Evolutionary conservation across 2,797 vertebrate species (phyloP), one percentile per base, ranked within the genome.

Genomic region (Astyanax mexicanus): DNA sequence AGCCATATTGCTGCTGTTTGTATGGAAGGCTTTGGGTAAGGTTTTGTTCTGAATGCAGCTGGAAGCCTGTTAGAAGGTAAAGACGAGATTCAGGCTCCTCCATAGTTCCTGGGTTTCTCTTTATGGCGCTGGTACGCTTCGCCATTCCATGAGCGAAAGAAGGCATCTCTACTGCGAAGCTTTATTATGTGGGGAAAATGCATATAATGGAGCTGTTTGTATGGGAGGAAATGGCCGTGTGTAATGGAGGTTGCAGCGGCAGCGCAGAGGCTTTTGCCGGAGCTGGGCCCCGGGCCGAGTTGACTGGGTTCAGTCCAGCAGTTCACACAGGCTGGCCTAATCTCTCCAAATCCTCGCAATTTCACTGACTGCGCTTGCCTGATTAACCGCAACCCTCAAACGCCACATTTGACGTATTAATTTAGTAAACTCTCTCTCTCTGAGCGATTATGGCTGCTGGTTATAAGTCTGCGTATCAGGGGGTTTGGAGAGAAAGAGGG

Each of bases 321-420:
- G 64, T 89, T 85, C 86, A 87, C 73, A 85, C 84, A 87, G 85
- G 86, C 89, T 87, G 83, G 80, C 85, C 88, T 91, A 92, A 93
- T 92, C 88, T 89, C 87, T 86, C 83, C 85, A 88, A 86, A 90
- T 90, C 89, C 85, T 86, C 85, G 88, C 84, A 89, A 89, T 90
- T 91, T 91, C 40, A 90, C 38, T 23, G 72, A 91, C 85, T 85
- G 84, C 81, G 85, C 89, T 88, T 88, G 86, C 89, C 87, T 89
- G 90, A 92, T 93, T 91, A 92, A 90, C 84, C 85, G 79, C 85
- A 88, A 88, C 81, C 84, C 79, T 82, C 83, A 72, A 81, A 88
- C 87, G 86, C 81, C 85, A 84, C 88, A 87, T 86, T 85, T 85
- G 87, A 89, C 88, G 82, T 85, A 91, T 89, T 90, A 83, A 89